phyloP scores from a whole-genome alignment of 2,113 vertebrate genomes.

The Oenanthe melanoleuca region DNA sequence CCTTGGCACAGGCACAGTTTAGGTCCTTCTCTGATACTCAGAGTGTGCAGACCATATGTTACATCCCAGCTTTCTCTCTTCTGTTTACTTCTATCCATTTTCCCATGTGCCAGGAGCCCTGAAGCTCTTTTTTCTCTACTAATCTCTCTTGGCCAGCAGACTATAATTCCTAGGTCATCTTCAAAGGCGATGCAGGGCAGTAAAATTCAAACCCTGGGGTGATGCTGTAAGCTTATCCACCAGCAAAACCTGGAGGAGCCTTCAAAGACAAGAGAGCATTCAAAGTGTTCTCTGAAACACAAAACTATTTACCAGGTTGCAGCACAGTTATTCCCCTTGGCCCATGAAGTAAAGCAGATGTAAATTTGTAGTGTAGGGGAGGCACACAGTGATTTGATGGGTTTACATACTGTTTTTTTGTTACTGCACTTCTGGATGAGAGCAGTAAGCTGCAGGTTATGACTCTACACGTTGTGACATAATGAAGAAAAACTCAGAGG shows the following conservation, averaged over 20 bases:
- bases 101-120: neutral
- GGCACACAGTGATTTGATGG: neutral
- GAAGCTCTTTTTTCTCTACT: neutral
- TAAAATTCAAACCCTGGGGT: neutral
- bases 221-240: neutral
- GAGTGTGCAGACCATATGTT: neutral
- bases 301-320: neutral
- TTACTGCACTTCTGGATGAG: neutral
- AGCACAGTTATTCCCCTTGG: neutral
- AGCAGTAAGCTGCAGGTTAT: neutral
- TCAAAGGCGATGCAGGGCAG: neutral
- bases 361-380: neutral
- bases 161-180: neutral
- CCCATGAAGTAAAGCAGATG: neutral
- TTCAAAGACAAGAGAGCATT: neutral
- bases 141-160: neutral
- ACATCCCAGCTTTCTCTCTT: neutral
- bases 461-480: neutral
- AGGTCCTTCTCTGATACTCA: neutral
- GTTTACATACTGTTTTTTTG: neutral
- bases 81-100: neutral
- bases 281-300: neutral
- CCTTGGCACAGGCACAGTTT: neutral
- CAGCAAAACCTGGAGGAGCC: neutral
- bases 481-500: neutral